Evolutionary conservation across 2,888 invertebrate species (phyloP), one percentile per base, ranked within the genome.

Genomic region (Drosophila paracracens): DNA sequence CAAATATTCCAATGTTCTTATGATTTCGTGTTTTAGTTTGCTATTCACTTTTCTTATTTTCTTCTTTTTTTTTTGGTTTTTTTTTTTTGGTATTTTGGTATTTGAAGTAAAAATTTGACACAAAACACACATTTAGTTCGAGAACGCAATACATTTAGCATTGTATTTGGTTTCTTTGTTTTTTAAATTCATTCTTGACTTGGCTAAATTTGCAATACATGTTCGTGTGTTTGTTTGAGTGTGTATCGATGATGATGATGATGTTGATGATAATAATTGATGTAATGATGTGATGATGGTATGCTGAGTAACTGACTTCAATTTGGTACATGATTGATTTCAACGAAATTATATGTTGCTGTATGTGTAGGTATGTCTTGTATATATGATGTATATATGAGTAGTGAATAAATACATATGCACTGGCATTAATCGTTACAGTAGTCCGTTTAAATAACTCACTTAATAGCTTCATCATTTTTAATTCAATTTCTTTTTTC

Each of bases 101-200:
- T 85, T 88, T 81, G 76, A 89, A 87, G 89, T 88, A 85, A 89
- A 89, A 85, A 82, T 83, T 79, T 74, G 81, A 83, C 83, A 76
- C 82, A 88, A 85, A 83, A 88, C 87, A 86, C 87, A 86, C 89
- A 88, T 88, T 78, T 88, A 81, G 84, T 81, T 87, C 72, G 80
- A 88, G 73, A 86, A 86, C 89, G 89, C 82, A 88, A 90, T 78
- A 88, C 75, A 81, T 76, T 77, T 77, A 85, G 73, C 51, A 67
- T 73, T 73, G 70, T 75, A 75, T 65, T 79, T 75, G 64, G 68
- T 70, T 74, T 79, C 51, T 74, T 68, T 69, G 71, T 54, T n/a
- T 35, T 25, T 27, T 38, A 73, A 85, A 76, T 76, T 82, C 53
- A 56, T 54, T 63, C 59, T 57, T 72, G 70, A 74, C 61, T 77